These are phyloP conservation scores for Mellilla xanthometata DNA, from an alignment of 2,888 invertebrate genomes.

Conservation along the genomic window DNA sequence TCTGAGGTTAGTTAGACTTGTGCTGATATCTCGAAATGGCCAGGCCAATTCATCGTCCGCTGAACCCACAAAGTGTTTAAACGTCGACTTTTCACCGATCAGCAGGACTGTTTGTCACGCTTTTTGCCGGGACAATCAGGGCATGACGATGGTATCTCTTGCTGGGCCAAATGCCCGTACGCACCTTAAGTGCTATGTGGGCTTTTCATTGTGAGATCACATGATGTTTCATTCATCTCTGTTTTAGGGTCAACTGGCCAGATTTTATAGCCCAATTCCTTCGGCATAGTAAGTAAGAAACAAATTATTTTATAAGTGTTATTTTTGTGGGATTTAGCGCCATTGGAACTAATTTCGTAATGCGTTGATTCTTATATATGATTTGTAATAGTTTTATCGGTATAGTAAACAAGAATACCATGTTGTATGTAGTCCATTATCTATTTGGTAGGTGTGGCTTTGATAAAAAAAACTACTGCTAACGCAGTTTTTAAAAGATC, in stretches of 20 bases:
- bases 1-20: too few species aligned
- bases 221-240: neutral
- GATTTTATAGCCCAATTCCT: too few species aligned
- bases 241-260: too few species aligned
- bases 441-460: slow-evolving; percentile 28
- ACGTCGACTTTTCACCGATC: slow-evolving; percentile 37
- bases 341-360: slow-evolving; percentile 5
- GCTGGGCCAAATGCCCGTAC: slow-evolving; percentile 45
- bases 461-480: slow-evolving; percentile 9
- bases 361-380: slow-evolving; percentile 12
- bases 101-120: slow-evolving; percentile 60
- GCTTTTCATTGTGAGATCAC: too few species aligned
- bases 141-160: slow-evolving; percentile 65
- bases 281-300: too few species aligned
- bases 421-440: slow-evolving; percentile 12
- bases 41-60: neutral
- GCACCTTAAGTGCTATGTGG: slow-evolving; percentile 7
- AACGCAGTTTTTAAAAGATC: too few species aligned
- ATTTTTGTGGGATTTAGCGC: too few species aligned
- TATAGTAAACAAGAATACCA: slow-evolving; percentile 23
- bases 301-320: too few species aligned
- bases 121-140: slow-evolving; percentile 68
- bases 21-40: neutral
- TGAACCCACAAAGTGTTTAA: slow-evolving; percentile 10
- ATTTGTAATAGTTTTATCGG: slow-evolving; percentile 18